Conservation (phyloP, 1,140 invertebrate genomes). For the Drosophila teissieri region DNA sequence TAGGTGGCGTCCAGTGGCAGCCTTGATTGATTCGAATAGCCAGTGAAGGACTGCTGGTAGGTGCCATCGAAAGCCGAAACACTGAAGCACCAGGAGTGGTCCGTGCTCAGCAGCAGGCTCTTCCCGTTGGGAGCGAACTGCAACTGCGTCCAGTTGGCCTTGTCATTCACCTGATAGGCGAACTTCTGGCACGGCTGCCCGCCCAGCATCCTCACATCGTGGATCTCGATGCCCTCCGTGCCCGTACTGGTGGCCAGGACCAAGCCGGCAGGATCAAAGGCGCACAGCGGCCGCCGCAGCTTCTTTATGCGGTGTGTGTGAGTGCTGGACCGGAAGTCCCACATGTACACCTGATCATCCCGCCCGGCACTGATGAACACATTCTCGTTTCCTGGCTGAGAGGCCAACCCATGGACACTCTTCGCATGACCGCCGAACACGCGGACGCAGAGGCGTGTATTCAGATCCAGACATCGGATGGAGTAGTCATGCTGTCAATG, state of each 20-base stretch:
- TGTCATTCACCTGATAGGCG: slow-evolving; percentile 20
- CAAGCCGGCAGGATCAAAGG: slow-evolving; percentile 43
- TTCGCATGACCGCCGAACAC: slow-evolving; percentile 31
- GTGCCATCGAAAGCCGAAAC: slow-evolving; percentile 37
- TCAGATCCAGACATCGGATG: slow-evolving; percentile 46
- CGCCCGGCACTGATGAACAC: slow-evolving; percentile 39
- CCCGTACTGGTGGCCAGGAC: slow-evolving; percentile 32
- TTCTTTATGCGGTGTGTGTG: slow-evolving; percentile 14
- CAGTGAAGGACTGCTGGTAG: slow-evolving; percentile 26
- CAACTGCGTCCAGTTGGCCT: slow-evolving; percentile 53
- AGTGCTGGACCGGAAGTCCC: slow-evolving; percentile 41
- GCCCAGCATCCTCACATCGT: slow-evolving; percentile 49
- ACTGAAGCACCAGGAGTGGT: slow-evolving; percentile 53
- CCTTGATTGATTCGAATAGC: slow-evolving; percentile 18
- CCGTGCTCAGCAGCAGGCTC: slow-evolving; percentile 37
- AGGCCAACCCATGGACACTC: slow-evolving; percentile 1
- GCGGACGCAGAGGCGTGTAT: neutral
- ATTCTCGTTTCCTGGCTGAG: slow-evolving; percentile 29
- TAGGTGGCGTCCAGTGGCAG: slow-evolving; percentile 32
- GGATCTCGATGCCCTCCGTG: slow-evolving; percentile 26
- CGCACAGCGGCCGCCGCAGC: slow-evolving; percentile 25
- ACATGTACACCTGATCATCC: slow-evolving; percentile 41
- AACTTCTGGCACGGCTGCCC: slow-evolving; percentile 36
- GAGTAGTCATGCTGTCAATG: slow-evolving; percentile 23
- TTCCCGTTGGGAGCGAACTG: slow-evolving; percentile 55